Evolutionary conservation across 2,888 invertebrate species (phyloP), one percentile per base, ranked within the genome.

Genomic region (Drosophila conformis): DNA sequence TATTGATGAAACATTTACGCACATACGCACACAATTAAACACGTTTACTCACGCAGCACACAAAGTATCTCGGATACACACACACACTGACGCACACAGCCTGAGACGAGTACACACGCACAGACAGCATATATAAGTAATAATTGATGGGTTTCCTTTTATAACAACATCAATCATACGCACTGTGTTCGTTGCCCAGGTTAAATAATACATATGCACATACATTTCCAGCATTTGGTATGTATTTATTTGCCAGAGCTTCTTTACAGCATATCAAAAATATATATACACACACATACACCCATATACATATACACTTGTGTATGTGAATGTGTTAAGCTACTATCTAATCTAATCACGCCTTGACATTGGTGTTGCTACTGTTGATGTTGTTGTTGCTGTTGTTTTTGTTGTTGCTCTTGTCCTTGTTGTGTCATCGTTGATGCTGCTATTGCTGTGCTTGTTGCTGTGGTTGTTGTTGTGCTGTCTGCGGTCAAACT

Each of bases 131-230:
- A 68, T 76, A 73, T 80, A 84, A 81, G 76, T 69, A 84, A 80
- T 87, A 86, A 89, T 89, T 87, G 87, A 89, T 89, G 85, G 76
- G 83, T 87, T 86, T 84, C 84, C 89, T 81, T 88, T 88, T 88
- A 85, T 83, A 87, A 81, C 64, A 83, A 84, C 85, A 86, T 86
- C 87, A 86, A 89, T 86, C 89, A 89, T 89, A 86, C 85, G 85
- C 89, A 84, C 82, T 80, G 78, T 84, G 59, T 56, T 71, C 54
- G 59, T 46, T 59, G 65, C 72, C 53, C 82, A 83, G 82, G 87
- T 84, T 83, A 83, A 79, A 79, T 72, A 81, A 83, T 83, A 72
- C 59, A 72, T 59, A 38, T 33, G 49, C 33, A 40, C 18, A 46
- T 36, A 62, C 42, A 29, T 36, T 54, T 33, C 62, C 60, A 60